A percentile compares a stretch with the other conserved stretches of the same genome.
Conservation (phyloP, 2,113 vertebrate genomes). For the Clarias batrachus region DNA sequence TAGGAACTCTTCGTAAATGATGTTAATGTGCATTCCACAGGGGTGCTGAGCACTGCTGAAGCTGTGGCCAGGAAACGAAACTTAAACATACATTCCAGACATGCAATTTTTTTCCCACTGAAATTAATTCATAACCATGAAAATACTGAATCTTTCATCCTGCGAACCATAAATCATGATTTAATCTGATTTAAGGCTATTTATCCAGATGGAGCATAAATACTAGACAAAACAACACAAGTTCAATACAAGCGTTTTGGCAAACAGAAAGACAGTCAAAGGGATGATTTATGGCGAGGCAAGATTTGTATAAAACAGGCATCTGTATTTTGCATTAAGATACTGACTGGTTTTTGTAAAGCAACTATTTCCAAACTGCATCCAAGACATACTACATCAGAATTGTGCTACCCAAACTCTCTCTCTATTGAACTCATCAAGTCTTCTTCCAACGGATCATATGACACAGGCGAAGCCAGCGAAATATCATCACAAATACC, state of each 20-base stretch:
- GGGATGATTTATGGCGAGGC: background rate
- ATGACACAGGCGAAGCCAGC: constrained; percentile 60
- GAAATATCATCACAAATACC: constrained; percentile 52
- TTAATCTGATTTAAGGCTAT: background rate
- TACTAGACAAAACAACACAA: background rate
- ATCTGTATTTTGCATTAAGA: background rate
- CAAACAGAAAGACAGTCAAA: background rate
- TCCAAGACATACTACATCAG: background rate
- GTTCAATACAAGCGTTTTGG: background rate
- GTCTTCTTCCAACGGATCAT: constrained; percentile 73
- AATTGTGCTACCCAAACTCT: constrained; percentile 66
- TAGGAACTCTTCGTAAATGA: constrained; percentile 8
- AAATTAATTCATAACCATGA: constrained; percentile 10
- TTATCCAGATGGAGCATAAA: background rate
- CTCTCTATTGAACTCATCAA: constrained; percentile 77
- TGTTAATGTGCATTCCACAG: constrained; percentile 60
- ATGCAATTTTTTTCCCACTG: constrained; percentile 49
- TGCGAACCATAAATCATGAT: constrained; percentile 5
- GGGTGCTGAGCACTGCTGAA: constrained; percentile 57
- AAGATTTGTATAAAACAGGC: constrained; percentile 9
- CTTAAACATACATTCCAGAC: constrained; percentile 59
- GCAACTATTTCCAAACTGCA: background rate
- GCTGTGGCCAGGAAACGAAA: constrained; percentile 66
- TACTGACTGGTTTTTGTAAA: background rate
- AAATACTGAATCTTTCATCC: constrained; percentile 2